Conservation (phyloP, 2,888 invertebrate species). For the Gibbula magus region DNA sequence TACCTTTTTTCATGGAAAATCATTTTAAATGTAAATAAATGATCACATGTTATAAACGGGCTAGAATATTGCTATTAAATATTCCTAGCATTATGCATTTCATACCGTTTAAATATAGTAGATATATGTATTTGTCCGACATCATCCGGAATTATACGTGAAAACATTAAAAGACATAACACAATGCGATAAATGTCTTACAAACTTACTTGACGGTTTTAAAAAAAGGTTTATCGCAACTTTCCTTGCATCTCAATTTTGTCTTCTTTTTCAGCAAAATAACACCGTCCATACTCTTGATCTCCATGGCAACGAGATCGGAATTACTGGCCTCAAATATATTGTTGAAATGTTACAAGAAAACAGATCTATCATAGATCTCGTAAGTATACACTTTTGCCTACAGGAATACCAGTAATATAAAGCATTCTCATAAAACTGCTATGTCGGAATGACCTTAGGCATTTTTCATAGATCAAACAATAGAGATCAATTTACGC, state of each 20-base stretch:
- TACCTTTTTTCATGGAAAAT: too few relatives aligned
- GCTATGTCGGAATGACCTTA: too few relatives aligned
- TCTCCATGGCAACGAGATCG: slow-evolving; percentile 58
- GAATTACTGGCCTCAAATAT: slow-evolving; percentile 50
- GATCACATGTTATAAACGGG: too few relatives aligned
- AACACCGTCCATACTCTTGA: slow-evolving; percentile 51
- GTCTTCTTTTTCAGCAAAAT: slow-evolving; percentile 54
- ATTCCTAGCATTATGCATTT: too few relatives aligned
- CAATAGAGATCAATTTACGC: too few relatives aligned
- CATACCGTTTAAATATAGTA: too few relatives aligned
- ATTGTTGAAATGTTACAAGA: slow-evolving; percentile 56
- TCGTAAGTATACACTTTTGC: slow-evolving; percentile 47
- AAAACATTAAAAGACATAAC: not conserved
- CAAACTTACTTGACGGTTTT: not conserved
- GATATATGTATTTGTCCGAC: too few relatives aligned
- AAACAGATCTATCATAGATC: slow-evolving; percentile 51
- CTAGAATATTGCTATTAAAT: too few relatives aligned
- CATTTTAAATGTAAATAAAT: too few relatives aligned
- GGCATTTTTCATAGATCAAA: not conserved
- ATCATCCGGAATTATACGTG: not conserved
- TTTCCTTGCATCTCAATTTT: not conserved
- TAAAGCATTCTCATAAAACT: not conserved
- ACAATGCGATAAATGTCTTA: not conserved
- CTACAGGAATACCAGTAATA: not conserved
- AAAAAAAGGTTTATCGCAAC: not conserved